phyloP scores from a whole-genome alignment of 2,113 vertebrate species.

The Pogona vitticeps region DNA sequence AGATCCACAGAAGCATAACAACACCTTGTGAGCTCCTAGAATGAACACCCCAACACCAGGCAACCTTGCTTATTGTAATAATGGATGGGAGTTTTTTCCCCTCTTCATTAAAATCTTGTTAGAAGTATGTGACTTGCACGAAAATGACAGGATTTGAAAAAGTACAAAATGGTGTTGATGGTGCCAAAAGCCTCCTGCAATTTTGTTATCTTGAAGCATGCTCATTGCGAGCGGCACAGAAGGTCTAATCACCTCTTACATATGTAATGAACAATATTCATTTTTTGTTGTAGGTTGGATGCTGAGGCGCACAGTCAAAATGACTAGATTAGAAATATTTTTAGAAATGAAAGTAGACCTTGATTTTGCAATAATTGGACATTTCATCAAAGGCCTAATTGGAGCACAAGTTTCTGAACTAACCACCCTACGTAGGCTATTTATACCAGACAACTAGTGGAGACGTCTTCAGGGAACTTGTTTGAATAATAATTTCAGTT shows the following conservation, averaged over 20 bases:
- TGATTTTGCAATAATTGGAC: not conserved
- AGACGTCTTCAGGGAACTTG: slow-evolving; percentile 27
- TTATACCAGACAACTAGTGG: slow-evolving; percentile 25
- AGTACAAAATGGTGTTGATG: not conserved
- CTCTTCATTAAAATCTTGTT: not conserved
- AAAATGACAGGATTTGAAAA: slow-evolving; percentile 6
- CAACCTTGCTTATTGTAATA: not conserved
- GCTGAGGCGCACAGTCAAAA: slow-evolving; percentile 14
- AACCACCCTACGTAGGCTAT: not conserved
- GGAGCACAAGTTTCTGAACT: slow-evolving; percentile 1
- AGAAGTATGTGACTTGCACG: slow-evolving; percentile 2
- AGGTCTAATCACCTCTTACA: not conserved
- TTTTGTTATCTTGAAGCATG: not conserved
- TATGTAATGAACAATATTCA: not conserved
- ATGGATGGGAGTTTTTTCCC: not conserved
- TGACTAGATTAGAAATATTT: slow-evolving; percentile 25
- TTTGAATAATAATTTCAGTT: slow-evolving; percentile 35
- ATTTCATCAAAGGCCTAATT: not conserved
- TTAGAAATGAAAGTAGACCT: slow-evolving; percentile 34
- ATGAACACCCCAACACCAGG: no score
- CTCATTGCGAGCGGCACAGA: not conserved
- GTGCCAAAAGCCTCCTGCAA: not conserved
- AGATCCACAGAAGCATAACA: no score
- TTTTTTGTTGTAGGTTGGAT: not conserved
- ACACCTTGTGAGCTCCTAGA: no score